Evolutionary conservation across 2,113 vertebrate genomes (phyloP), one percentile per base, ranked within the genome.

Genomic region (Saguinus midas): DNA sequence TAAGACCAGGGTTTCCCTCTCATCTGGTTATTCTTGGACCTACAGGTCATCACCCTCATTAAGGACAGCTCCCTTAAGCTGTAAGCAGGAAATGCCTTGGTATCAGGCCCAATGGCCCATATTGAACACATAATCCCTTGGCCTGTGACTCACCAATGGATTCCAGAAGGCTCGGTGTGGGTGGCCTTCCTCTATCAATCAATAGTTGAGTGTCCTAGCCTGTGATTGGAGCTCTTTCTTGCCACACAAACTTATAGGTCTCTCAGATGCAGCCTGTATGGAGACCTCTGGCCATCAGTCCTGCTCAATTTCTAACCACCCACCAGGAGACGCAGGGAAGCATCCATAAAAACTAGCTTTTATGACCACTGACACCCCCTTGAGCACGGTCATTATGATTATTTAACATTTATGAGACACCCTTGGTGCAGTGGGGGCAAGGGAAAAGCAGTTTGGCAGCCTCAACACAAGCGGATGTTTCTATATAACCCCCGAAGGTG

Each of bases 101-200:
- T 97, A 95, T 98, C 90, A 94, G 92, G n/a, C 40, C 64, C 25
- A 3, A 72, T 97, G 95, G 94, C 95, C 81, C 97, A 96, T 95
- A 94, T 83, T 98, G 97, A 97, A 97, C 97, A 98, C 93, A 96
- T 97, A 98, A 98, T 88, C 94, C 84, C 94, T 88, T 97, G 97
- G 95, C 87, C 85, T 61, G 48, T 96, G 97, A 97, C 95, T 97
- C 96, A 96, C 97, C 95, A 96, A 97, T 97, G 97, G 96, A 97
- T 97, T 97, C 96, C 97, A 98, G 97, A 98, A 98, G 97, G 92
- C 90, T 82, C 92, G 48, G 70, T 92, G 96, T 98, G 97, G 96
- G 98, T 98, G 98, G 98, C 94, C 98, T 96, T 92, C 90, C 88
- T 88, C 96, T 97, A 96, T 98, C 96, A 96, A 92, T 97, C 96